Evolutionary conservation across 2,113 vertebrate genomes (phyloP).

Genomic region (Halichoerus grypus): DNA sequence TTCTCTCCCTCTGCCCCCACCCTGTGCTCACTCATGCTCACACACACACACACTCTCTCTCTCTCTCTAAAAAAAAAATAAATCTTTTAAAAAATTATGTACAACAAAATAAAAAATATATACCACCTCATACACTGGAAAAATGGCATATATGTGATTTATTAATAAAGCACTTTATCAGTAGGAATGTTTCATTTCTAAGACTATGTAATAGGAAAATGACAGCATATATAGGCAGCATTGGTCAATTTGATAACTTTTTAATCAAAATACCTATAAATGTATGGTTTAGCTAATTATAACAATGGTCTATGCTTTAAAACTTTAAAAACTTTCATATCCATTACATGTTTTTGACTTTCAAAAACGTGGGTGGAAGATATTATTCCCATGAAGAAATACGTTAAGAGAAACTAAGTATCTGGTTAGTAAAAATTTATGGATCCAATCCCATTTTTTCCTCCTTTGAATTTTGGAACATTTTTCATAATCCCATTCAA

Average conservation of each 20-base stretch:
- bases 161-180: background rate
- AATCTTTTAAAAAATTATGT: background rate
- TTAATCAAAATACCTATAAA: slow-evolving; percentile 37
- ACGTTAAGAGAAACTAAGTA: background rate
- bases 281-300: background rate
- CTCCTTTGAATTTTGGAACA: background rate
- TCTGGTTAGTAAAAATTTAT: background rate
- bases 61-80: background rate
- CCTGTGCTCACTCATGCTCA: background rate
- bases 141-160: background rate
- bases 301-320: background rate
- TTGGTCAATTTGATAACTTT: background rate
- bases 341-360: background rate
- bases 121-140: background rate
- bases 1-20: background rate
- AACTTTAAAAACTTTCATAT: background rate
- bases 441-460: background rate
- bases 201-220: background rate
- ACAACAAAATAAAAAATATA: background rate
- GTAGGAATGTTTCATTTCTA: slow-evolving; percentile 35
- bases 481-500: slow-evolving; percentile 19
- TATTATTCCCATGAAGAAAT: slow-evolving; percentile 18
- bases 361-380: background rate
- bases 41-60: background rate
- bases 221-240: background rate